Percentiles rank a stretch among this genome's conserved stretches.
phyloP scores from a whole-genome alignment of 2,797 vertebrate species.

The Pteronotus mesoamericanus region DNA sequence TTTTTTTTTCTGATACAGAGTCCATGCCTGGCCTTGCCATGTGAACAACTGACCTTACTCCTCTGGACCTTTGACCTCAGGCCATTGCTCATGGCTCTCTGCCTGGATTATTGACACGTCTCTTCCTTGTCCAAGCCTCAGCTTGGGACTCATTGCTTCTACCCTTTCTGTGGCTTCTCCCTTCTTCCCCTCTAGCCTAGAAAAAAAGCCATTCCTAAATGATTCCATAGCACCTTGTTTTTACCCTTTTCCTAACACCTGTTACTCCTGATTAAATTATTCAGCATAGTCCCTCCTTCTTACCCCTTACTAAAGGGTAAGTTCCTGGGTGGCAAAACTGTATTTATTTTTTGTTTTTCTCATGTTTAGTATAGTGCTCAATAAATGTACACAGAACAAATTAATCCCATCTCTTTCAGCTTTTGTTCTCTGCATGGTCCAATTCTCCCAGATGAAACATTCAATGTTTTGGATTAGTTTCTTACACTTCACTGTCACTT shows the following conservation, averaged over 20 bases:
- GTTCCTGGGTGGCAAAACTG: background rate
- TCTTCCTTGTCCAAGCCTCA: background rate
- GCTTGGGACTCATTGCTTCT: background rate
- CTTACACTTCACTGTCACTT: constrained; percentile 61
- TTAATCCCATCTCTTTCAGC: constrained; percentile 32
- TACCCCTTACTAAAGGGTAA: background rate
- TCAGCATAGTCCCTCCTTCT: background rate
- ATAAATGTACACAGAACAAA: background rate
- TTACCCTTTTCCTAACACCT: background rate
- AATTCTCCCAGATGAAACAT: constrained; percentile 47
- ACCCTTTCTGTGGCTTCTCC: background rate
- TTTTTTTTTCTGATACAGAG: background rate
- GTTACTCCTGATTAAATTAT: background rate
- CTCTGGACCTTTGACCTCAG: background rate
- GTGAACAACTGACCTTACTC: background rate
- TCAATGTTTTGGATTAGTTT: constrained; percentile 57
- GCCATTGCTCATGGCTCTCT: background rate
- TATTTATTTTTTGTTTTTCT: background rate
- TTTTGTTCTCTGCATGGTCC: constrained; percentile 31
- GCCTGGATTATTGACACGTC: background rate
- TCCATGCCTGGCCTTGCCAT: background rate
- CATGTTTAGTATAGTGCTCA: background rate
- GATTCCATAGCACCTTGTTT: background rate
- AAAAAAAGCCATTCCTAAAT: background rate
- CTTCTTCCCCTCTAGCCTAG: background rate